phyloP scores from a whole-genome alignment of 2,113 vertebrate species.

The Austrofundulus limnaeus region DNA sequence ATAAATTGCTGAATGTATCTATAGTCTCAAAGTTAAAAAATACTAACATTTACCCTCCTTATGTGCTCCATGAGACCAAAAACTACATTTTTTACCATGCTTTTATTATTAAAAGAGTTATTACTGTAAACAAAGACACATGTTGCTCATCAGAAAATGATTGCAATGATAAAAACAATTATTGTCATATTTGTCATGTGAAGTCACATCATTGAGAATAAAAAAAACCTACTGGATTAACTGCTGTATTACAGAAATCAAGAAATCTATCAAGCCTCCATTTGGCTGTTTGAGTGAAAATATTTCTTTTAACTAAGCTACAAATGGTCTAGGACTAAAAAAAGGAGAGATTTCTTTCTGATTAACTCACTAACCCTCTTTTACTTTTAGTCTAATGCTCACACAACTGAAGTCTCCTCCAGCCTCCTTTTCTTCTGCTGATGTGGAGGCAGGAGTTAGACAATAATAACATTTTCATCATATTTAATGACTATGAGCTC shows the following conservation, averaged over 20 bases:
- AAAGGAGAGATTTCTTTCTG: not conserved
- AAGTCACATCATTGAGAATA: too few species aligned
- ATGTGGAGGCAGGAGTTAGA: slow-evolving; percentile 55
- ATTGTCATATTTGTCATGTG: too few species aligned
- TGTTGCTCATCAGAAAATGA: too few species aligned
- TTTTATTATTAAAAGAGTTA: too few species aligned
- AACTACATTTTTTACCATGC: too few species aligned
- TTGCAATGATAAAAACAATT: not conserved
- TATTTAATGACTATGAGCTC: slow-evolving; percentile 60
- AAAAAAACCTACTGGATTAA: too few species aligned
- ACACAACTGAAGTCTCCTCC: not conserved
- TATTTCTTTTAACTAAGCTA: slow-evolving; percentile 28
- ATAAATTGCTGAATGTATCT: too few species aligned
- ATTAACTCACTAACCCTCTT: slow-evolving; percentile 42
- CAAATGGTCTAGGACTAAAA: slow-evolving; percentile 1
- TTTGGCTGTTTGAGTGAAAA: not conserved
- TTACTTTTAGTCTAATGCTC: slow-evolving; percentile 56
- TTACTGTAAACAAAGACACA: too few species aligned
- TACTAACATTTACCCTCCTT: too few species aligned
- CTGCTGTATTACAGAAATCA: slow-evolving; percentile 8
- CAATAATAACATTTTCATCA: slow-evolving; percentile 69
- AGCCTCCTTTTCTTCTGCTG: slow-evolving; percentile 34
- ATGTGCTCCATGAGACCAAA: too few species aligned
- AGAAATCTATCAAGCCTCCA: not conserved
- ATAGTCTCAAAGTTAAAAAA: too few species aligned